Conservation (phyloP, 2,888 invertebrate genomes). For the Cremastinae sp. region DNA sequence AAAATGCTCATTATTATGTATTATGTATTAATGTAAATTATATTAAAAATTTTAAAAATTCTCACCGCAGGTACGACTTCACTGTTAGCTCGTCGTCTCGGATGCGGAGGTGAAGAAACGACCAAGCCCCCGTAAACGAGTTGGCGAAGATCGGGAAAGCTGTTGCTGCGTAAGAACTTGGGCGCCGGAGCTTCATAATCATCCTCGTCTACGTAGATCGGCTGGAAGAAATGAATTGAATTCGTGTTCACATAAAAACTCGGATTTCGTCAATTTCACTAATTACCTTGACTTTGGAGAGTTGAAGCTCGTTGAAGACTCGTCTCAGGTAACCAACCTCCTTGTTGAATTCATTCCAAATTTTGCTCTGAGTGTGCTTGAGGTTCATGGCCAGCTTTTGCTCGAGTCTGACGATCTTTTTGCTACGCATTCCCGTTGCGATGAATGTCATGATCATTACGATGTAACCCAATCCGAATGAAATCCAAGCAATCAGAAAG, state of each 20-base stretch:
- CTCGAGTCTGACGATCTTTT: slow-evolving; percentile 87
- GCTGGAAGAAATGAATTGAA: slow-evolving; percentile 81
- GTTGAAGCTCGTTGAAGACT: slow-evolving; percentile 90
- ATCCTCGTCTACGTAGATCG: slow-evolving; percentile 85
- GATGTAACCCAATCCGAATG: slow-evolving; percentile 94
- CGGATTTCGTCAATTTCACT: background rate
- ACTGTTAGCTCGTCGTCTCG: slow-evolving; percentile 77
- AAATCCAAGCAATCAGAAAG: slow-evolving; percentile 93
- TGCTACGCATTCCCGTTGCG: slow-evolving; percentile 88
- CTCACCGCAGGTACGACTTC: slow-evolving; percentile 76
- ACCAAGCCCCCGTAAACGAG: slow-evolving; percentile 72
- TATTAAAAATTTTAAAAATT: background rate
- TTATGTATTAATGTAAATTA: too few species aligned
- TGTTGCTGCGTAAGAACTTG: slow-evolving; percentile 82
- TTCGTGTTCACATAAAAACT: background rate
- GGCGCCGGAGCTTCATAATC: slow-evolving; percentile 72
- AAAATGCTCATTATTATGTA: too few species aligned
- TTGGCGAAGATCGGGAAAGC: slow-evolving; percentile 88
- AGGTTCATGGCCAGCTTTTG: slow-evolving; percentile 89
- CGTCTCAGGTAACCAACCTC: slow-evolving; percentile 88
- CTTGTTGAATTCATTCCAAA: slow-evolving; percentile 88
- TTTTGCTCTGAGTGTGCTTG: slow-evolving; percentile 89
- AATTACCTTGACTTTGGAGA: slow-evolving; percentile 89
- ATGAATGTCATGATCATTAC: slow-evolving; percentile 95
- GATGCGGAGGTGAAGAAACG: slow-evolving; percentile 68